These are phyloP conservation scores for Scolanthus callimorphus DNA, from an alignment of 92 coral and sea anemone species.

Conservation along the genomic window DNA sequence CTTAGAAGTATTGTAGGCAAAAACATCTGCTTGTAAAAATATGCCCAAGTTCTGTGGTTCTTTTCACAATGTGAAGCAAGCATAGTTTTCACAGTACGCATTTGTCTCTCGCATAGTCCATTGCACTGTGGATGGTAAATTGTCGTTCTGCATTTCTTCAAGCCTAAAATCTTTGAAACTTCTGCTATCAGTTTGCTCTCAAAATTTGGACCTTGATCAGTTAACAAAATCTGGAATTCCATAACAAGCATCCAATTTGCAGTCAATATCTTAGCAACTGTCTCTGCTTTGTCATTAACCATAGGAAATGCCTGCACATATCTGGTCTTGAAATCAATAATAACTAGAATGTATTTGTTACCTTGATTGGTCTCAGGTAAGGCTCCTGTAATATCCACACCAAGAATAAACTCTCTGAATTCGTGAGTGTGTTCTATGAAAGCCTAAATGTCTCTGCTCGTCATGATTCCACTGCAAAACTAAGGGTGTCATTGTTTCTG, in stretches of 20 bases:
- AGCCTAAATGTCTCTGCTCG: background rate
- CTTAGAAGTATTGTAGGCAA: conserved; percentile 2
- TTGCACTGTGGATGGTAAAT: background rate
- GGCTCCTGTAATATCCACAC: background rate
- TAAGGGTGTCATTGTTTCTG: background rate
- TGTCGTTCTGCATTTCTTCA: background rate
- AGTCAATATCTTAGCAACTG: conserved; percentile 3
- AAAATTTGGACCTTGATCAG: conserved; percentile 2
- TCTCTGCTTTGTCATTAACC: conserved; percentile 3
- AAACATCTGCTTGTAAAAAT: conserved; percentile 5
- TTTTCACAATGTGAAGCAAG: conserved; percentile 2
- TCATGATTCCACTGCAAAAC: background rate
- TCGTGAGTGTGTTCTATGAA: too few relatives aligned
- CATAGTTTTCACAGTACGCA: background rate
- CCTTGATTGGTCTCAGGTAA: conserved; percentile 1
- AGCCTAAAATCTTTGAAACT: background rate
- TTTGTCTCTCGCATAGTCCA: background rate
- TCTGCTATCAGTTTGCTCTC: background rate
- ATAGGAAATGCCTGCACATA: conserved; percentile 5
- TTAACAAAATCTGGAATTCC: background rate
- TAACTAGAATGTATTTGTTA: background rate
- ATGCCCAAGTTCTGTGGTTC: conserved; percentile 9
- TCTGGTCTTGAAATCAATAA: conserved; percentile 3
- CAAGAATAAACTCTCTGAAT: too few relatives aligned
- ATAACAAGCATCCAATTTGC: background rate